Percentiles rank a stretch among this genome's conserved stretches.
phyloP scores from a whole-genome alignment of 2,113 vertebrate species.

The Mellivora capensis region DNA sequence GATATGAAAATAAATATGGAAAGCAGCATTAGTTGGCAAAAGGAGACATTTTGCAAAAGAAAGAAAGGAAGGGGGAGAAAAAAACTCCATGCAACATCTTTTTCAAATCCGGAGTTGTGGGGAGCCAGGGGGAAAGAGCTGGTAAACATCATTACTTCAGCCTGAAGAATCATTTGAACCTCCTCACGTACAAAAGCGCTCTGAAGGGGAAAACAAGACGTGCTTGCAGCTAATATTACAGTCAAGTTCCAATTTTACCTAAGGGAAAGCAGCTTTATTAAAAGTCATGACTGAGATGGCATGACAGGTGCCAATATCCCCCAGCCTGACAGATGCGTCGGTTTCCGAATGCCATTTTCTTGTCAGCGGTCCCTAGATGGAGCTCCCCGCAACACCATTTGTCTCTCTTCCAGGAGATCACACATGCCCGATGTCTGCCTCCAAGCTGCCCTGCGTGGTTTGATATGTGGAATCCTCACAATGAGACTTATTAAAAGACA shows the following conservation, averaged over 20 bases:
- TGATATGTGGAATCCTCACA: conserved; percentile 88
- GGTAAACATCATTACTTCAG: conserved; percentile 80
- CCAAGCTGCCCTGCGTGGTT: conserved; percentile 80
- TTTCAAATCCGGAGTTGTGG: conserved; percentile 68
- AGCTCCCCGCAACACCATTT: conserved; percentile 85
- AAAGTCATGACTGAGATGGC: conserved; percentile 89
- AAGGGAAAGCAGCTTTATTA: conserved; percentile 90
- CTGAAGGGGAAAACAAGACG: conserved; percentile 83
- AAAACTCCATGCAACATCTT: conserved; percentile 67
- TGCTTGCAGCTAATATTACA: conserved; percentile 85
- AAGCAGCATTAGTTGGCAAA: conserved; percentile 65
- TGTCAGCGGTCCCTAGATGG: conserved; percentile 86
- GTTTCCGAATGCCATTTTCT: conserved; percentile 84
- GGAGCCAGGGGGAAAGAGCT: conserved; percentile 45
- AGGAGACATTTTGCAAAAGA: conserved; percentile 73
- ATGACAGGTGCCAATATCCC: conserved; percentile 89
- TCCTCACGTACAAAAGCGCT: conserved; percentile 81
- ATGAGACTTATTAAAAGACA: conserved; percentile 90
- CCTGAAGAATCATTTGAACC: conserved; percentile 82
- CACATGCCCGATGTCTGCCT: conserved; percentile 86
- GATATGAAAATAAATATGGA: conserved; percentile 60
- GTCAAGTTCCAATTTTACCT: conserved; percentile 87
- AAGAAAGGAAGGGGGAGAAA: conserved; percentile 39
- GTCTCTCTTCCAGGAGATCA: conserved; percentile 88
- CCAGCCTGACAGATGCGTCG: conserved; percentile 87